phyloP scores from a whole-genome alignment of 2,797 vertebrate genomes.

The Protonibea diacanthus region DNA sequence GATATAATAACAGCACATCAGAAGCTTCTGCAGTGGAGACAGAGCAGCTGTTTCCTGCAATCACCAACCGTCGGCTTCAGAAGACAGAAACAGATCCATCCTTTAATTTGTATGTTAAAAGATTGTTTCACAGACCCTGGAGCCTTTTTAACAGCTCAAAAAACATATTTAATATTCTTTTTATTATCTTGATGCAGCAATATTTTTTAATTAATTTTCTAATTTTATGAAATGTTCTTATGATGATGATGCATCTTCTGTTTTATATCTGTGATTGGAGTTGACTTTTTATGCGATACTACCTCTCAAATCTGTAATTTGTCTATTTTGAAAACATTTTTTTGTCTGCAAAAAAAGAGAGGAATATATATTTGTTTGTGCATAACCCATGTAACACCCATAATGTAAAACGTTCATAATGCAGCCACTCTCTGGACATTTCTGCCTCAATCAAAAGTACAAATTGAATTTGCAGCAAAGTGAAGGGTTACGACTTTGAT shows the following conservation, averaged over 20 bases:
- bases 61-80: constrained; percentile 9
- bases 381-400: neutral
- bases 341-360: neutral
- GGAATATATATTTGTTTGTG: neutral
- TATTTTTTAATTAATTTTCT: too few relatives aligned
- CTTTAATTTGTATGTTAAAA: neutral
- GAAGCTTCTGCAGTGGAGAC: constrained; percentile 3
- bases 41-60: neutral
- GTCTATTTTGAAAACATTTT: neutral
- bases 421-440: neutral
- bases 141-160: neutral
- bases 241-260: neutral
- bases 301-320: neutral
- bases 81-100: neutral
- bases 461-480: neutral
- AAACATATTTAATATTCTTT: neutral
- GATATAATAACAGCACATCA: constrained; percentile 18
- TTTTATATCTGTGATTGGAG: neutral
- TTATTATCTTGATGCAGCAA: neutral
- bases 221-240: neutral
- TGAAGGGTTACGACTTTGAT: neutral
- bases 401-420: neutral
- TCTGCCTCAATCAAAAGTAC: neutral
- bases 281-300: neutral
- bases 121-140: neutral